Base-by-base conservation (phyloP, 2,113 vertebrate genomes). In the Petroica traversi region DNA sequence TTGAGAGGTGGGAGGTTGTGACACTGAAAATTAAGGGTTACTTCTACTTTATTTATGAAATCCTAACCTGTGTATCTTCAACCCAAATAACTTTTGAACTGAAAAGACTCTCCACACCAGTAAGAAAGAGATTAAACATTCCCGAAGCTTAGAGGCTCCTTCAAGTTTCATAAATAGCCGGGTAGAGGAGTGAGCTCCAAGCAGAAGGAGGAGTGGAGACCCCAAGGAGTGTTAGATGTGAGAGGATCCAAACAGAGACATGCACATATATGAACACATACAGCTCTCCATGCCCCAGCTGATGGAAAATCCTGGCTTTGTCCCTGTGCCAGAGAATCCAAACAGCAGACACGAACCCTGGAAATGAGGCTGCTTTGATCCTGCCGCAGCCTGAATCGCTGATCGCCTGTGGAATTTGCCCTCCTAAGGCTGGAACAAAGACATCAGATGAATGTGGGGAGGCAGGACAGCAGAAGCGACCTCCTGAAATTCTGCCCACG, bases 361-460 rank as follows among this genome's bases (percentile, higher is more conserved):
- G 67, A 54, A 90, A 85, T 76, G 79, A 85, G 67, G 63, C 63
- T 51, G 82, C 91, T 97, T 93, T 96, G 91, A 97, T 96, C 91
- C 88, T 78, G 66, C 92, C 6, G 14, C 3, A 5, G 68, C 45
- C 78, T 93, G 82, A 49, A 77, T 79, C 0, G 2, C 58, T 83
- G 82, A 90, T 94, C 14, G 66, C 67, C 79, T 83, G 11, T 74
- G 96, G 96, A 97, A 97, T 96, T 94, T 94, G 92, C 78, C 90
- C 67, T 96, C 79, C 82, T 88, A 41, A 83, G 92, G 63, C 90
- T 85, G 90, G 74, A 92, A 96, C 90, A 96, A 96, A 95, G 92
- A 33, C 83, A 9, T 38, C 49, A 41, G 82, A 79, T 88, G 88
- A 95, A 90, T 90, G 9, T 0, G 0, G 69, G 67, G 58, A 93